Evolutionary conservation across 2,797 vertebrate species (phyloP), one percentile per base, ranked within the genome.

Genomic region (Glyptemys insculpta): DNA sequence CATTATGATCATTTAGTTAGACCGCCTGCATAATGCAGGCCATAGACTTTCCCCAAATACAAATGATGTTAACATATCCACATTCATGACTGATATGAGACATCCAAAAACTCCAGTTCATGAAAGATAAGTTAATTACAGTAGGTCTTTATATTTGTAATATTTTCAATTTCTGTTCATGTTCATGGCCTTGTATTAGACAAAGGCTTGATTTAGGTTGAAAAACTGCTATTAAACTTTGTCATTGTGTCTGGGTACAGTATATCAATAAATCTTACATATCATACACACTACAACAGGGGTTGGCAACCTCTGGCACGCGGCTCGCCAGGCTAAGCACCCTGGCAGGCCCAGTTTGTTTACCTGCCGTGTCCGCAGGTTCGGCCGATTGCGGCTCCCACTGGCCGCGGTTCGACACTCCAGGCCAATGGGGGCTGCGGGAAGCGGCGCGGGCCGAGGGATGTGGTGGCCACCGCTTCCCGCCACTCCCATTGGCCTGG

Each of bases 21-120:
- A 87, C 65, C 34, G 49, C 62, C 4, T 90, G 47, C 21, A 18
- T 50, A 86, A 83, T 1, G 0, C 44, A 92, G 15, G 3, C 10
- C 57, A 88, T 12, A 78, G 81, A 79, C 82, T 91, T 92, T 95
- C 57, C 81, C 18, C 27, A 81, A 6, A 19, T 91, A 62, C 68
- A 82, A 6, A 3, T 12, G 87, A 2, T 80, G 12, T 54, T 57
- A 54, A 87, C 50, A 44, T 21, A 88, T 25, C 9, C 10, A 31
- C 37, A 50, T 9, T 50, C 7, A 89, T 10, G 79, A 41, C 53
- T 79, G 34, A 83, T 41, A 34, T 11, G 19, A 68, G 7, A 79
- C 41, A 89, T 92, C 81, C 78, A 79, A 95, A 94, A 94, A 79
- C 44, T 44, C 44, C 19, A 15, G 65, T 49, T 14, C 44, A 29